Conservation (phyloP, 2,797 vertebrate species). For the Lithobates sylvaticus region DNA sequence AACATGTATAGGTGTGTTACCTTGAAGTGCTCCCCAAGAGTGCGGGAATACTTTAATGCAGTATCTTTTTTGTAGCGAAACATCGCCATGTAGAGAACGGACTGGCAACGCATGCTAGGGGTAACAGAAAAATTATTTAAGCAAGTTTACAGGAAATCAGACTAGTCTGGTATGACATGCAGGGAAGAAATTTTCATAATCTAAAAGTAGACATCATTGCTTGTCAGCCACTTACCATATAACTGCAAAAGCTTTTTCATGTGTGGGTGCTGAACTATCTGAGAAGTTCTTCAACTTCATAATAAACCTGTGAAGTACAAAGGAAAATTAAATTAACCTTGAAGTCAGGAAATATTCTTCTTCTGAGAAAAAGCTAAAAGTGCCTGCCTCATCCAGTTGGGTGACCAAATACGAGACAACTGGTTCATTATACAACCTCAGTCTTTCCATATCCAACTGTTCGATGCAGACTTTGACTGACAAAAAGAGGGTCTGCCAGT, state of each 20-base stretch:
- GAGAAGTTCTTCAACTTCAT: slow-evolving; percentile 85
- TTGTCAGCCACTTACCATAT: slow-evolving; percentile 81
- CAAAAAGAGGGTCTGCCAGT: no score
- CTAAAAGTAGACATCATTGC: not conserved
- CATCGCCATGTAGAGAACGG: slow-evolving; percentile 93
- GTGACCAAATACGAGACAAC: no score
- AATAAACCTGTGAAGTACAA: slow-evolving; percentile 76
- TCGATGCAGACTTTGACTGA: no score
- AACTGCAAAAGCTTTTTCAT: slow-evolving; percentile 87
- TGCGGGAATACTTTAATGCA: slow-evolving; percentile 90
- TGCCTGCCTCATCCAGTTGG: no score
- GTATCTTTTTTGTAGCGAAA: slow-evolving; percentile 90
- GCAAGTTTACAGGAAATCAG: not conserved
- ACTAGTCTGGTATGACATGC: not conserved
- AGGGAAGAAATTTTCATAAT: not conserved
- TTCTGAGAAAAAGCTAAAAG: no score
- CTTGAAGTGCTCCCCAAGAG: slow-evolving; percentile 89
- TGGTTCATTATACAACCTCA: no score
- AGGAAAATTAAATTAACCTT: no score
- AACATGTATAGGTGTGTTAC: slow-evolving; percentile 69
- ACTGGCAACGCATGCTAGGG: slow-evolving; percentile 90
- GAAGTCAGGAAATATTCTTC: no score
- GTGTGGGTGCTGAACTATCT: slow-evolving; percentile 75
- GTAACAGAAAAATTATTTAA: slow-evolving; percentile 38
- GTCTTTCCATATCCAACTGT: no score